phyloP scores from a whole-genome alignment of 2,113 vertebrate species.

The Collichthys lucidus region DNA sequence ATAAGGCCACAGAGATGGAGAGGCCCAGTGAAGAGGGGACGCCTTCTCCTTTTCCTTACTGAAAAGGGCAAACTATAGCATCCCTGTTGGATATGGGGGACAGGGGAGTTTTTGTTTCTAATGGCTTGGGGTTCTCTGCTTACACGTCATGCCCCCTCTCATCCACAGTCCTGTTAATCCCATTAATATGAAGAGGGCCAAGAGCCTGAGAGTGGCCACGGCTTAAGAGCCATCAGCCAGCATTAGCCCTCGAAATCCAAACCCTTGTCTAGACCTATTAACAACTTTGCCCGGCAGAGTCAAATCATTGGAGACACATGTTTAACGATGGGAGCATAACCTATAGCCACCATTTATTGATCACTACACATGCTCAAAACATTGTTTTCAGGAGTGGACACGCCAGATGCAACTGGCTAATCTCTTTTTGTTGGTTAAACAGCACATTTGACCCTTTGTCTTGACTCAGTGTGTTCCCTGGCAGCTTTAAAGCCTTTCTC shows the following conservation, averaged over 20 bases:
- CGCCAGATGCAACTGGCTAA: constrained; percentile 19
- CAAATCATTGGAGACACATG: constrained; percentile 68
- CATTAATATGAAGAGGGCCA: constrained; percentile 83
- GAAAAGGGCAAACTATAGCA: constrained; percentile 65
- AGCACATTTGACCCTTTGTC: constrained; percentile 23
- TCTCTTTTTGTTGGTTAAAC: constrained; percentile 33
- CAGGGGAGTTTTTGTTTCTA: constrained; percentile 75
- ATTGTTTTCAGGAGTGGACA: constrained; percentile 20
- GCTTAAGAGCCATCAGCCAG: constrained; percentile 80
- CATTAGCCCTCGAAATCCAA: constrained; percentile 81
- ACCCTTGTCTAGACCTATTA: constrained; percentile 80
- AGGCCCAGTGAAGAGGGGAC: constrained; percentile 47
- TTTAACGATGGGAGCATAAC: constrained; percentile 58
- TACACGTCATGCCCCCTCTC: constrained; percentile 72
- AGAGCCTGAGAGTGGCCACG: constrained; percentile 71
- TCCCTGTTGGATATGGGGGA: constrained; percentile 63
- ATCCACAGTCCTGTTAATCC: constrained; percentile 81
- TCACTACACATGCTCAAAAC: background rate
- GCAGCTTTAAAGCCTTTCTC: constrained; percentile 34
- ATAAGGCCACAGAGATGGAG: constrained; percentile 57
- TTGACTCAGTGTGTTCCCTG: constrained; percentile 30
- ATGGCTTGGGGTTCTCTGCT: constrained; percentile 76
- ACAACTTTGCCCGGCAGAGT: constrained; percentile 67
- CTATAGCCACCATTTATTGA: constrained; percentile 29
- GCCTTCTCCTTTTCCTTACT: constrained; percentile 46